These are phyloP conservation scores for Dreissena rostriformis DNA, from an alignment of 1,140 invertebrate species.

Conservation along the genomic window DNA sequence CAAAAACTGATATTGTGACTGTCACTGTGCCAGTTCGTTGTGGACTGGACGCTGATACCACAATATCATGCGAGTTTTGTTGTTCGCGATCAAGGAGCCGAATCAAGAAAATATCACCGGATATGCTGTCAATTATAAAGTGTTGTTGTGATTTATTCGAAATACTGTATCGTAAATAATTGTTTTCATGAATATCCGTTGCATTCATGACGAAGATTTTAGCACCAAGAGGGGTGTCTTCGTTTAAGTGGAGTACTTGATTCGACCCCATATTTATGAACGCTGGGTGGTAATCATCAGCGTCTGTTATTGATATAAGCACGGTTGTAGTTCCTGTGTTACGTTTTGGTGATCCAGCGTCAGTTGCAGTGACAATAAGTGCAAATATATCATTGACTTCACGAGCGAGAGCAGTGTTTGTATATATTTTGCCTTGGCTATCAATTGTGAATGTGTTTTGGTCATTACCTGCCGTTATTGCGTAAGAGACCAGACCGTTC, in stretches of 20 bases:
- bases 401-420: constrained; percentile 9
- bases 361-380: constrained; percentile 28
- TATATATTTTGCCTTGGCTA: constrained; percentile 6
- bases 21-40: constrained; percentile 3
- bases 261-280: constrained; percentile 39
- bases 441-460: constrained; percentile 33
- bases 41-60: constrained; percentile 11
- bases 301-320: constrained; percentile 30
- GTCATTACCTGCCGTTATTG: constrained; percentile 10
- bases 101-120: constrained; percentile 43
- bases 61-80: constrained; percentile 24
- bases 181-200: constrained; percentile 38
- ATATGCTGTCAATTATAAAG: constrained; percentile 33
- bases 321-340: constrained; percentile 35
- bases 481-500: constrained; percentile 19
- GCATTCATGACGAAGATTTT: constrained; percentile 30
- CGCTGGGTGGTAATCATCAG: constrained; percentile 44
- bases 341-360: constrained; percentile 8
- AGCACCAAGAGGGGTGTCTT: constrained; percentile 44
- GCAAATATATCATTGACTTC: constrained; percentile 9
- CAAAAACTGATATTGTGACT: constrained; percentile 20
- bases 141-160: constrained; percentile 11
- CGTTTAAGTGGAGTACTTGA: constrained; percentile 17
- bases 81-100: constrained; percentile 34
- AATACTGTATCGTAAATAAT: constrained; percentile 21